A percentile compares a stretch with the other conserved stretches of the same genome.
These are phyloP conservation scores for Parotocinclus haroldoi DNA, from an alignment of 2,797 vertebrate genomes.

Conservation along the genomic window DNA sequence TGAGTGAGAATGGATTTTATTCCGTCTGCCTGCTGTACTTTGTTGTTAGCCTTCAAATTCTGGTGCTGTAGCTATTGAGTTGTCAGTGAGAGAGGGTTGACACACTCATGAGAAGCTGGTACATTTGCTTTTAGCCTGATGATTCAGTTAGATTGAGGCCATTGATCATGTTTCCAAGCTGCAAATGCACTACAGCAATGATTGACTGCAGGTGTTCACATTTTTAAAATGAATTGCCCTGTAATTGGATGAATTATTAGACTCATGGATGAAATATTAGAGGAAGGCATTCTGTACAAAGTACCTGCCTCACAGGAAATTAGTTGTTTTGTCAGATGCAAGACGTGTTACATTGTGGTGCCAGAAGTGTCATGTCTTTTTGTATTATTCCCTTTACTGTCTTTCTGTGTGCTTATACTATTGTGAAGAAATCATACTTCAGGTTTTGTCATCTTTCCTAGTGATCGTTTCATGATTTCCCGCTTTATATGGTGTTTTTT, in stretches of 20 bases:
- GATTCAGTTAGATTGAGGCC: slow-evolving; percentile 46
- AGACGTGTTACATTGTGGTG: neutral
- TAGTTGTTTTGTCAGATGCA: slow-evolving; percentile 32
- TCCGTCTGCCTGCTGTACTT: slow-evolving; percentile 30
- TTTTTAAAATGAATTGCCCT: slow-evolving; percentile 67
- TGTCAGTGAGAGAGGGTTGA: slow-evolving; percentile 40
- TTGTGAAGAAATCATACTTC: neutral
- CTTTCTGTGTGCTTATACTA: neutral
- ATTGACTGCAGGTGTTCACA: slow-evolving; percentile 67
- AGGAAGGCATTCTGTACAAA: slow-evolving; percentile 53
- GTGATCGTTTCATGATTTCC: neutral
- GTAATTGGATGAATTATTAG: slow-evolving; percentile 70
- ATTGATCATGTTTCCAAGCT: slow-evolving; percentile 53
- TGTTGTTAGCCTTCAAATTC: slow-evolving; percentile 35
- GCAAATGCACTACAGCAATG: slow-evolving; percentile 57
- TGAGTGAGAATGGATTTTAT: slow-evolving; percentile 36
- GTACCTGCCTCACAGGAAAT: slow-evolving; percentile 56
- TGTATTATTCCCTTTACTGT: too few relatives aligned
- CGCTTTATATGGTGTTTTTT: slow-evolving; percentile 30
- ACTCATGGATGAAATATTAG: slow-evolving; percentile 60
- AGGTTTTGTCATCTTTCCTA: too few relatives aligned
- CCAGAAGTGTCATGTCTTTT: neutral
- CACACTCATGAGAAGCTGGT: slow-evolving; percentile 31
- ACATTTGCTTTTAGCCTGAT: slow-evolving; percentile 49
- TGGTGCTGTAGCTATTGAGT: slow-evolving; percentile 36